phyloP scores from a whole-genome alignment of 2,888 invertebrate species.

The Venusia cambrica region DNA sequence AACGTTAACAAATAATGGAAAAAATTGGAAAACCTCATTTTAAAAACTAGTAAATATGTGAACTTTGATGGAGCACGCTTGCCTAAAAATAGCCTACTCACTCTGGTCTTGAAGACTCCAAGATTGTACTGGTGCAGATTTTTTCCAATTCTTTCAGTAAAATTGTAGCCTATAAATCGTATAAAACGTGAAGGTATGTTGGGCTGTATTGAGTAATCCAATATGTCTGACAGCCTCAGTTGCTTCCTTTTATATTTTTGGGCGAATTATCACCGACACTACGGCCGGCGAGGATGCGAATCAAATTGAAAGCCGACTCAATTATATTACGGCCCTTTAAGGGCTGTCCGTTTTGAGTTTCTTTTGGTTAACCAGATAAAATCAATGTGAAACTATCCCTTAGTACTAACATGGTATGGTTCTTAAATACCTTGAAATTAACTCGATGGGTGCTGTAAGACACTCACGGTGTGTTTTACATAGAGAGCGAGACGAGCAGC shows the following conservation, averaged over 20 bases:
- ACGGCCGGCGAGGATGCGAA: constrained; percentile 71
- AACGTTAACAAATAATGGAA: too few relatives aligned
- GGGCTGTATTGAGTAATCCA: constrained; percentile 58
- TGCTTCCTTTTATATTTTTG: constrained; percentile 76
- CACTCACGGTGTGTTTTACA: too few relatives aligned
- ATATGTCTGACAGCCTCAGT: constrained; percentile 69
- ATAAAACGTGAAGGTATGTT: constrained; percentile 21
- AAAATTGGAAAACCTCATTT: too few relatives aligned
- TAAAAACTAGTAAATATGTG: too few relatives aligned
- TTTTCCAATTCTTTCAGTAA: constrained; percentile 11
- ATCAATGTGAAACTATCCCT: constrained; percentile 5
- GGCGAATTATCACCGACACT: constrained; percentile 79
- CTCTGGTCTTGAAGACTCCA: too few relatives aligned
- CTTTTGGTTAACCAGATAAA: constrained; percentile 11
- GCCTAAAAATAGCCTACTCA: too few relatives aligned
- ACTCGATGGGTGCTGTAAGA: too few relatives aligned
- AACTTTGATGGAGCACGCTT: too few relatives aligned
- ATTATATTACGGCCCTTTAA: constrained; percentile 69
- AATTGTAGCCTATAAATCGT: constrained; percentile 20
- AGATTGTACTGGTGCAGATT: too few relatives aligned
- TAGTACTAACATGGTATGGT: constrained; percentile 1
- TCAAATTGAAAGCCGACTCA: constrained; percentile 80
- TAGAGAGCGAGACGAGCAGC: too few relatives aligned
- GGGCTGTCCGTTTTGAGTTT: constrained; percentile 53
- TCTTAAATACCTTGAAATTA: too few relatives aligned